Base-by-base conservation (phyloP, 2,888 invertebrate genomes). In the Cerastis rubricosa region DNA sequence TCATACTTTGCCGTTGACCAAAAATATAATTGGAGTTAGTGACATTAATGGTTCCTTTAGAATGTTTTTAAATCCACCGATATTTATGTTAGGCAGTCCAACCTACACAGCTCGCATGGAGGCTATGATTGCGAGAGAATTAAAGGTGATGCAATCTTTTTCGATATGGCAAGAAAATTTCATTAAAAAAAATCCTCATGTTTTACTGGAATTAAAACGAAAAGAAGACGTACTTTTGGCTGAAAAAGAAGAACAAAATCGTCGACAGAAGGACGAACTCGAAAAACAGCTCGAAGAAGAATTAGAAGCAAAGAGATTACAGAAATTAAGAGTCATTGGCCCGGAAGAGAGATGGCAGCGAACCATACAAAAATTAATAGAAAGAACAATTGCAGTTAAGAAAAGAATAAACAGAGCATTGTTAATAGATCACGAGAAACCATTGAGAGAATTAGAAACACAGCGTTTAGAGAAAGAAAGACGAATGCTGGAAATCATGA, bases 41-140 rank as follows among this genome's bases (percentile, higher is more conserved):
- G 98, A 98, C 89, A 96, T 96, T 61, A 97, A 97, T 86, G 98
- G 98, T 29, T 97, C 97, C 8, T 97, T 98, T 71, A 96, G 98
- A 85, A 97, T 98, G 94, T 97, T 98, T 87, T 93, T 97, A 68
- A 91, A 97, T 71, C 98, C 98, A 0, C 91, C 93, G 19, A 95
- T 96, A 87, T 97, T 97, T 89, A 95, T 97, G 90, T 93, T 94
- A 61, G 93, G 94, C 84, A 93, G 95, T 82, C 88, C 94, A 22
- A 86, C 91, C 59, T 97, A 97, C 87, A 83, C 93, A 25, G 88
- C 89, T 64, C 93, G 96, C 71, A 92, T 97, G 89, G 91, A 95
- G 86, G 89, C 87, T 0, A 97, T 97, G 90, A 90, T 97, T 69
- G 91, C 95, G 61, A 94, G 97, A 80, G 97, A 98, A 91, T 87